Conservation (phyloP, 2,113 vertebrate species). For the Bothrops jararaca region DNA sequence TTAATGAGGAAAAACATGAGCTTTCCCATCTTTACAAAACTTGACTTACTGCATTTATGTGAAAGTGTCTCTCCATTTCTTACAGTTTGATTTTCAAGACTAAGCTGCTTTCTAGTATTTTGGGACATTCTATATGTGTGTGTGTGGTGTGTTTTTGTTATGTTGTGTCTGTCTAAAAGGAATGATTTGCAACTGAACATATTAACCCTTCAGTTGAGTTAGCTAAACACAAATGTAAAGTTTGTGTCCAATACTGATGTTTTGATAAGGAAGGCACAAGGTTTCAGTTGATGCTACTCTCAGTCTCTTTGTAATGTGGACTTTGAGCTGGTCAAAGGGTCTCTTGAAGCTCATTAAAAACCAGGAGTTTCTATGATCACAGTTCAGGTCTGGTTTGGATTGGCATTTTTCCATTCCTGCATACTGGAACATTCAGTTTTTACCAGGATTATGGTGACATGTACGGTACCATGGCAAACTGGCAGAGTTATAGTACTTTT, state of each 20-base stretch:
- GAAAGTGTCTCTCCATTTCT: background rate
- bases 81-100: background rate
- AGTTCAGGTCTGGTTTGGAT: background rate
- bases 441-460: background rate
- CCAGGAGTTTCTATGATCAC: background rate
- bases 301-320: background rate
- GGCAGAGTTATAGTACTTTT: no score
- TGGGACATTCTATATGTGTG: background rate
- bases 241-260: background rate
- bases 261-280: background rate
- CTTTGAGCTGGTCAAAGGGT: background rate
- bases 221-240: background rate
- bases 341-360: background rate
- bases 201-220: background rate
- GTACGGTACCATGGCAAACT: no score
- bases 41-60: background rate
- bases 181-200: background rate
- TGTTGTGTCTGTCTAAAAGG: background rate
- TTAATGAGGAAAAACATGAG: background rate
- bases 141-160: background rate
- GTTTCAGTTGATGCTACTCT: background rate
- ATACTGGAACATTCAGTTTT: background rate
- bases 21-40: background rate
- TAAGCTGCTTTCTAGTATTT: background rate
- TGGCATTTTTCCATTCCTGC: background rate